phyloP scores from a whole-genome alignment of 2,888 invertebrate genomes.

The Drosophila quinaria region DNA sequence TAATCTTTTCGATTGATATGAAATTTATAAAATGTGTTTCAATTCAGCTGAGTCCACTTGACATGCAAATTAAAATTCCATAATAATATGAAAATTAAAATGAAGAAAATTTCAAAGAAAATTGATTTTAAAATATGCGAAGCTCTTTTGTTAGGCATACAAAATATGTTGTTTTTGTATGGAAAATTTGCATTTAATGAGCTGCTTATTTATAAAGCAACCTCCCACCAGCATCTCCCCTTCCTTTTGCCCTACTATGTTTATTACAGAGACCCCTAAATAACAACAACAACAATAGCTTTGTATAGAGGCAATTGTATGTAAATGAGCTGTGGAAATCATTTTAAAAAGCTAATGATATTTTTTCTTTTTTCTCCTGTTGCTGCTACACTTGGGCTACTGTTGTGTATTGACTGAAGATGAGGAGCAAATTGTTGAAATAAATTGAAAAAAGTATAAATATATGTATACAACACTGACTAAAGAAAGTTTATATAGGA shows the following conservation, averaged over 20 bases:
- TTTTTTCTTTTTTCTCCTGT: slow-evolving; percentile 34
- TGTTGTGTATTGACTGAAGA: slow-evolving; percentile 26
- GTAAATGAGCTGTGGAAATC: slow-evolving; percentile 67
- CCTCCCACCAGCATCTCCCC: neutral
- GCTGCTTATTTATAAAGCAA: slow-evolving; percentile 47
- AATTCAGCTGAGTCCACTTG: slow-evolving; percentile 39
- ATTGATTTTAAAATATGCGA: slow-evolving; percentile 54
- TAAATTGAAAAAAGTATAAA: slow-evolving; percentile 11
- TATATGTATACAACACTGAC: slow-evolving; percentile 6
- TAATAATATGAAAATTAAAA: slow-evolving; percentile 32
- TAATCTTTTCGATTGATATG: slow-evolving; percentile 33
- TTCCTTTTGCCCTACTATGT: neutral
- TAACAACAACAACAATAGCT: slow-evolving; percentile 14
- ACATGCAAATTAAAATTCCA: slow-evolving; percentile 63
- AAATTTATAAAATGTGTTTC: slow-evolving; percentile 24
- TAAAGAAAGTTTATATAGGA: slow-evolving; percentile 38
- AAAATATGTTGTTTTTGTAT: slow-evolving; percentile 40
- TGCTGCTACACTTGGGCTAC: slow-evolving; percentile 24
- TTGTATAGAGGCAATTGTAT: slow-evolving; percentile 62
- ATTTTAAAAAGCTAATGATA: slow-evolving; percentile 57
- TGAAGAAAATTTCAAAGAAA: slow-evolving; percentile 34
- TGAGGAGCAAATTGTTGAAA: slow-evolving; percentile 41
- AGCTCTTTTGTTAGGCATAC: slow-evolving; percentile 54
- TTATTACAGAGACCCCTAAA: slow-evolving; percentile 5
- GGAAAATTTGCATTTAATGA: slow-evolving; percentile 77